These are phyloP conservation scores for Cheiracanthium punctorium DNA, from an alignment of 2,888 invertebrate species.

Conservation along the genomic window DNA sequence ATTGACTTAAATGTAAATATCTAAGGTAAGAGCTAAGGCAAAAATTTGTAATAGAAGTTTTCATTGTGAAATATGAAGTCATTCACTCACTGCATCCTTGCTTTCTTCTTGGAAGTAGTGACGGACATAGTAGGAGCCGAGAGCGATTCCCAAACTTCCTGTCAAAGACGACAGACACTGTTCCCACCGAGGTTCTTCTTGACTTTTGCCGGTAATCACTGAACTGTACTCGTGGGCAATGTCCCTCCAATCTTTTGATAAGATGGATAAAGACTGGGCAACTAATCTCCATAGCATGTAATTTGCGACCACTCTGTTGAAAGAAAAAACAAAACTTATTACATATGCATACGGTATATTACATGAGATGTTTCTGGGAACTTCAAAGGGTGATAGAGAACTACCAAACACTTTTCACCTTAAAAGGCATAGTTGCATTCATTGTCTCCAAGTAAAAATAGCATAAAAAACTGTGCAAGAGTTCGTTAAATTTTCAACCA, in stretches of 20 bases:
- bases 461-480: too few relatives aligned
- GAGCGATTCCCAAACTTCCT: constrained; percentile 71
- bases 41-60: too few relatives aligned
- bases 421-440: too few relatives aligned
- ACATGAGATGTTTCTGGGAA: too few relatives aligned
- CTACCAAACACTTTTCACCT: too few relatives aligned
- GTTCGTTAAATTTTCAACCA: too few relatives aligned
- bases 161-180: constrained; percentile 84
- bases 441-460: too few relatives aligned
- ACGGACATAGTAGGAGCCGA: constrained; percentile 85
- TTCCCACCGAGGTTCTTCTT: constrained; percentile 88
- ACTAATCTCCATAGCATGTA: constrained; percentile 93
- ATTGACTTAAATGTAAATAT: too few relatives aligned
- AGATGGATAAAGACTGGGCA: constrained; percentile 71
- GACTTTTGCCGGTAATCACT: constrained; percentile 83
- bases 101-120: constrained; percentile 91
- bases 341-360: too few relatives aligned
- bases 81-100: constrained; percentile 80
- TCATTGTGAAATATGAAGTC: too few relatives aligned
- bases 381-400: too few relatives aligned
- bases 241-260: constrained; percentile 78
- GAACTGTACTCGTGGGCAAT: constrained; percentile 88
- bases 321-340: neutral
- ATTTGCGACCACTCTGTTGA: constrained; percentile 86
- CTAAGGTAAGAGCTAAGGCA: too few relatives aligned